A percentile compares a stretch with the other conserved stretches of the same genome.
phyloP scores from a whole-genome alignment of 2,113 vertebrate genomes.

The Ammodytes dubius region DNA sequence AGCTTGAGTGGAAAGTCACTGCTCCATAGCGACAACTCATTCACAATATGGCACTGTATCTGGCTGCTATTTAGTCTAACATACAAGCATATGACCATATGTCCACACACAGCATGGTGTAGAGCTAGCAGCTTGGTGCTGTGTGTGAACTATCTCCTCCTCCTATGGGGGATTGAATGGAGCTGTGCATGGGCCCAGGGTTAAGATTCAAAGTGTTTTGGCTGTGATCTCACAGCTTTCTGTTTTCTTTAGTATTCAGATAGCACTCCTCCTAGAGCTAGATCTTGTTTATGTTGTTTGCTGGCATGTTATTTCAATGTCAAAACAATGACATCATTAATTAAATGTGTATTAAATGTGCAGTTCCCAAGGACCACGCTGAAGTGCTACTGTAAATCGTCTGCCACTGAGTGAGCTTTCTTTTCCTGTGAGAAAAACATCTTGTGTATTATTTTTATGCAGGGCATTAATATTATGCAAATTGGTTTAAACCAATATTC shows the following conservation, averaged over 20 bases:
- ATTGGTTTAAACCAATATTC: conserved; percentile 33
- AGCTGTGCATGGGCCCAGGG: conserved; percentile 30
- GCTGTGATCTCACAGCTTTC: conserved; percentile 57
- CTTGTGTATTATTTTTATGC: not conserved
- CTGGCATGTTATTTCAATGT: conserved; percentile 71
- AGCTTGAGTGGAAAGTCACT: conserved; percentile 57
- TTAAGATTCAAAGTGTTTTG: conserved; percentile 67
- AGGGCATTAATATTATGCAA: conserved; percentile 7
- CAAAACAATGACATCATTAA: conserved; percentile 82
- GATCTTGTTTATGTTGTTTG: conserved; percentile 72
- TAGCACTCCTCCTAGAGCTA: conserved; percentile 44
- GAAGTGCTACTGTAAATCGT: conserved; percentile 33
- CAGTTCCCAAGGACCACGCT: conserved; percentile 42
- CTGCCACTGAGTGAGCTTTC: conserved; percentile 24
- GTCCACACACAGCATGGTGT: conserved; percentile 22
- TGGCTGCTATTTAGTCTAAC: conserved; percentile 52
- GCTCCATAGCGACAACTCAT: conserved; percentile 66
- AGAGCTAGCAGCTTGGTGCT: conserved; percentile 1
- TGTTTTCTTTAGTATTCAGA: conserved; percentile 66
- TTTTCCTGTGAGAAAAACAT: conserved; percentile 9
- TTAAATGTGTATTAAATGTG: conserved; percentile 69
- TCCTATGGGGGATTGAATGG: conserved; percentile 48
- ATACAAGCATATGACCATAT: conserved; percentile 29
- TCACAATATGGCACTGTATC: conserved; percentile 67
- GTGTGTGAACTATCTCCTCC: conserved; percentile 39